Evolutionary conservation across 2,797 vertebrate genomes (phyloP).

Genomic region (Lithobates sylvaticus): DNA sequence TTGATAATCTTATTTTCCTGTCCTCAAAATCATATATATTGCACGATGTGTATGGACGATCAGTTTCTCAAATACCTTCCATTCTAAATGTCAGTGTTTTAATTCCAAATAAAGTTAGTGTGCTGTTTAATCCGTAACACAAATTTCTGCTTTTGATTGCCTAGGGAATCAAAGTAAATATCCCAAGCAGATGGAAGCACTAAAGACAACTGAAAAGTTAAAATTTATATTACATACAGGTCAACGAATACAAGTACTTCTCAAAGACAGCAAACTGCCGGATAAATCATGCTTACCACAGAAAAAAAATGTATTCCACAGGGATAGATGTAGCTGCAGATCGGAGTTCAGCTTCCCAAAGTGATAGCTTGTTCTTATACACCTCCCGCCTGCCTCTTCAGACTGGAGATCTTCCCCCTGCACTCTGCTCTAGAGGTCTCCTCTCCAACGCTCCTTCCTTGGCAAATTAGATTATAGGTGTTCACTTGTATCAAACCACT

Average conservation of each 20-base stretch:
- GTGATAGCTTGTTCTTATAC: constrained; percentile 49
- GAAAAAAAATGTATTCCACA: constrained; percentile 29
- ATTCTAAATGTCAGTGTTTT: neutral
- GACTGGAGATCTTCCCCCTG: constrained; percentile 36
- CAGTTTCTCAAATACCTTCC: neutral
- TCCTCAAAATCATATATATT: neutral
- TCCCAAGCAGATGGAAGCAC: neutral
- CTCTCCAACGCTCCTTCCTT: constrained; percentile 43
- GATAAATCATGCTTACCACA: constrained; percentile 34
- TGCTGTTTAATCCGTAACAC: neutral
- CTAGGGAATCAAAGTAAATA: neutral
- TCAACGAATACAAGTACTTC: neutral
- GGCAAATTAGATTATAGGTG: constrained; percentile 64
- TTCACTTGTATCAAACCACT: constrained; percentile 52
- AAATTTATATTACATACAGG: neutral
- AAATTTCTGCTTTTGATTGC: neutral
- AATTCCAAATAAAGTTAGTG: neutral
- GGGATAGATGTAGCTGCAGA: constrained; percentile 39
- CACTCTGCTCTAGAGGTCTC: constrained; percentile 55
- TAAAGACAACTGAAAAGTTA: neutral
- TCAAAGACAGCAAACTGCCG: neutral
- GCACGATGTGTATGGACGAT: neutral
- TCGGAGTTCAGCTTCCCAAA: constrained; percentile 37
- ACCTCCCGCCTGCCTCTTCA: constrained; percentile 27
- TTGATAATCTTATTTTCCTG: neutral